Evolutionary conservation across 1,140 invertebrate genomes (phyloP), one percentile per base, ranked within the genome.

Genomic region (Cydia splendana): DNA sequence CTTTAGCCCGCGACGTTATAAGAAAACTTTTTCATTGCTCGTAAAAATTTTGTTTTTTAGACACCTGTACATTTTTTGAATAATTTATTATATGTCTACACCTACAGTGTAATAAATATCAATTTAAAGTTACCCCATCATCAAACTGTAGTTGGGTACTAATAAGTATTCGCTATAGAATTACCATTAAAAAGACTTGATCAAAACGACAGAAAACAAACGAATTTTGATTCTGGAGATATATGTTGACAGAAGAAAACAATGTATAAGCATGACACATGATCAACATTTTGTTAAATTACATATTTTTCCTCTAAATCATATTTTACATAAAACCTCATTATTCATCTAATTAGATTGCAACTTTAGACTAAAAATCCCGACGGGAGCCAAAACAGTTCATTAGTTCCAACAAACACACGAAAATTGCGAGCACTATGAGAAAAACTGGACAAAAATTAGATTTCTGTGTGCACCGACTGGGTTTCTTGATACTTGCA

Each of bases 381-480:
- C 57, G 18, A 3, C 57, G 20, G 57, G 57, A 62, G 51, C 13
- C 67, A 45, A 24, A 73, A 85, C 79, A 78, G 81, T 84, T 83
- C 82, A 85, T 82, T 81, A 82, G 85, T 85, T 85, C 85, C 12
- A 15, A 88, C 87, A 89, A 89, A 85, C 84, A 89, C 81, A 84
- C 83, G 83, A 85, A 89, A 89, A 89, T 89, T 88, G 84, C 86
- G 78, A 82, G 84, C 78, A 86, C 80, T 87, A 83, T 86, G 85
- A 86, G 88, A 90, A 91, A 90, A 91, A 91, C 85, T 88, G 79
- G 77, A 77, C 83, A 91, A 91, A 91, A 91, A 87, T 87, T 91
- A 88, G 88, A 91, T 90, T 91, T 90, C 86, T 88, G 77, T 79
- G 53, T 57, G 80, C 45, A 7, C 12, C 62, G 79, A 78, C 71